Percentiles rank a stretch among this genome's conserved stretches.
Evolutionary conservation across 2,797 vertebrate species (phyloP).

Genomic region (Tapera naevia): DNA sequence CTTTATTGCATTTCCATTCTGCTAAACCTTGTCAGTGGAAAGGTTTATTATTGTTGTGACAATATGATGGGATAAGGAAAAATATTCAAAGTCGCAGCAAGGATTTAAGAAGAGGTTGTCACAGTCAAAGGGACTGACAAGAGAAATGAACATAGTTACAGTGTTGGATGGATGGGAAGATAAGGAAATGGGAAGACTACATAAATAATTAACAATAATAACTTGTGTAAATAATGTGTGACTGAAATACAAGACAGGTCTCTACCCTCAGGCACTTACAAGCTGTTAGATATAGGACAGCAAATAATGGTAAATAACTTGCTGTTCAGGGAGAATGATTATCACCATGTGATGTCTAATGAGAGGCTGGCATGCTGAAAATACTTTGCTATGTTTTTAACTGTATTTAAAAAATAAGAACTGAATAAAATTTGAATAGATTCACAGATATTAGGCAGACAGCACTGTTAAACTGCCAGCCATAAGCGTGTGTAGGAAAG

Average conservation of each 20-base stretch:
- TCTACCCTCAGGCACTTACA: background rate
- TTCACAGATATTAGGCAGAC: fast-evolving
- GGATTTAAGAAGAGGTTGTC: background rate
- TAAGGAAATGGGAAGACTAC: background rate
- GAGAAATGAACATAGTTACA: background rate
- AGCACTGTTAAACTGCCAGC: background rate
- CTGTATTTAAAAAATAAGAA: background rate
- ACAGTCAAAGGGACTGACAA: background rate
- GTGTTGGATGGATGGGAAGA: background rate
- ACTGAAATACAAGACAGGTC: background rate
- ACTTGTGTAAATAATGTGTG: conserved; percentile 16
- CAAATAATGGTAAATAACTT: background rate
- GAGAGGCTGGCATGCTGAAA: background rate
- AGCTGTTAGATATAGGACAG: background rate
- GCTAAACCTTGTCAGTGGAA: background rate
- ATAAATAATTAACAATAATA: conserved; percentile 10
- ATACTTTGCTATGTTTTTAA: background rate
- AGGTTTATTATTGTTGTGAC: conserved; percentile 5
- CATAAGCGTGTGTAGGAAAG: background rate
- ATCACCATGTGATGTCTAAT: background rate
- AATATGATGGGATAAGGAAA: background rate
- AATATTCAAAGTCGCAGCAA: background rate
- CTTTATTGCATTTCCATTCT: conserved; percentile 14
- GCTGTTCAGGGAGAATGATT: background rate
- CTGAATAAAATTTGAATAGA: background rate